Evolutionary conservation across 2,888 invertebrate species (phyloP), one percentile per base, ranked within the genome.

Genomic region (Itoplectis maculator): DNA sequence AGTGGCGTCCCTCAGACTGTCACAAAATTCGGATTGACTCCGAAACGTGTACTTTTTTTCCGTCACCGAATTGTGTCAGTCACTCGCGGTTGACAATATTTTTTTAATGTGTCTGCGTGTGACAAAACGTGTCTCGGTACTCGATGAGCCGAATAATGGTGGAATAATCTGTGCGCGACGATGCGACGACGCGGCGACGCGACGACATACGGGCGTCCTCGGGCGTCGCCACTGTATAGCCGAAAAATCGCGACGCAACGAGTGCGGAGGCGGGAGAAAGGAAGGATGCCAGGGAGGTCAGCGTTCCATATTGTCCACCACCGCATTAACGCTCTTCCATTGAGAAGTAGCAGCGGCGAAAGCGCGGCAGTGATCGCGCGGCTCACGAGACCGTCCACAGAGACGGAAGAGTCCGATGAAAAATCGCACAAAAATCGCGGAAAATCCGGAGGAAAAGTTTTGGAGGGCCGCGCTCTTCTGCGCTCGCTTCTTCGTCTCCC

Each of bases 361-460:
- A 35, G n/a, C n/a, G 42, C 66, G 15, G 35, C 11, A 75, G 56
- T 45, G 74, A 66, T 35, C 45, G 56, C 0, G 15, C 18, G 15
- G 20, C 54, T 20, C n/a, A n/a, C n/a, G n/a, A 18, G 8, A 11
- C 23, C 59, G 45, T 13, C 42, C 13, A n/a, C 13, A 37, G 20
- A 40, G 35, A 54, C 9, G 37, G 15, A 40, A 20, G 20, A 78
- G 40, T 15, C n/a, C 49, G 45, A 54, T 45, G 56, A 18, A 75
- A 66, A 74, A 65, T 42, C 51, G 42, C 54, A 51, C n/a, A 70
- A 79, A 73, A 79, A 79, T 79, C 63, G 73, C 45, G 59, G 49
- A 37, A 76, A 59, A n/a, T n/a, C n/a, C 79, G 66, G 83, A 81
- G 76, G 78, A 79, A 84, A 82, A 72, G 84, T 85, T 88, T 40